Evolutionary conservation across 1,140 invertebrate species (phyloP).

Genomic region (Drosophila orena): DNA sequence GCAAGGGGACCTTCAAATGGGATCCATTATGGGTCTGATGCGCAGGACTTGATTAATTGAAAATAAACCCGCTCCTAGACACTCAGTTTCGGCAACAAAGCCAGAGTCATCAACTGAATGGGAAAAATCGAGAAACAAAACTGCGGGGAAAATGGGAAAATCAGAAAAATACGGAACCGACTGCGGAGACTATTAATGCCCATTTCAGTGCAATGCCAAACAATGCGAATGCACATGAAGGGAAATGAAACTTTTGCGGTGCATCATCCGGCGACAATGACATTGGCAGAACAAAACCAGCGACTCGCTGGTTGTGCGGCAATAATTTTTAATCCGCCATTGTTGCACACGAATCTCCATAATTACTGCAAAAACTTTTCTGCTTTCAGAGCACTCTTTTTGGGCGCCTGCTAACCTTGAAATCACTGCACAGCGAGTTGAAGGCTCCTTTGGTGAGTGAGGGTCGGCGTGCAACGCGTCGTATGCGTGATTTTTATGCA

Average conservation of each 20-base stretch:
- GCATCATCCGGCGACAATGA: constrained; percentile 55
- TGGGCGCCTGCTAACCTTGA: constrained; percentile 56
- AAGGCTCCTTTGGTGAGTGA: constrained; percentile 43
- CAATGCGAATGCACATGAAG: constrained; percentile 61
- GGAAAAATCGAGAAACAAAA: constrained; percentile 21
- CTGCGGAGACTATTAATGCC: constrained; percentile 68
- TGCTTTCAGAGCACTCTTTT: constrained; percentile 24
- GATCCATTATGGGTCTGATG: constrained; percentile 25
- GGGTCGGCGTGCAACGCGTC: constrained; percentile 27
- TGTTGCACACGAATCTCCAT: constrained; percentile 72
- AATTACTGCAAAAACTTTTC: constrained; percentile 60
- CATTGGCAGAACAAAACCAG: constrained; percentile 52
- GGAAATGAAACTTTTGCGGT: constrained; percentile 66
- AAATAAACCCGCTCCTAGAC: constrained; percentile 61
- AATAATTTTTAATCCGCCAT: constrained; percentile 60
- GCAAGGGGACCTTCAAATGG: constrained; percentile 53
- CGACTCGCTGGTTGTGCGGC: constrained; percentile 33
- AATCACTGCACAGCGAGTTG: constrained; percentile 30
- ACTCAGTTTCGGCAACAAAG: constrained; percentile 53
- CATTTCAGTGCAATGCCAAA: constrained; percentile 68
- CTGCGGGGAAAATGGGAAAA: constrained; percentile 22
- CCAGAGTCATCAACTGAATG: constrained; percentile 28
- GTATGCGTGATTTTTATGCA: constrained; percentile 76
- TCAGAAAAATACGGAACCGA: constrained; percentile 25
- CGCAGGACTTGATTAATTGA: constrained; percentile 71